phyloP scores from a whole-genome alignment of 1,140 invertebrate genomes.

The honey bee (Apis mellifera) region DNA sequence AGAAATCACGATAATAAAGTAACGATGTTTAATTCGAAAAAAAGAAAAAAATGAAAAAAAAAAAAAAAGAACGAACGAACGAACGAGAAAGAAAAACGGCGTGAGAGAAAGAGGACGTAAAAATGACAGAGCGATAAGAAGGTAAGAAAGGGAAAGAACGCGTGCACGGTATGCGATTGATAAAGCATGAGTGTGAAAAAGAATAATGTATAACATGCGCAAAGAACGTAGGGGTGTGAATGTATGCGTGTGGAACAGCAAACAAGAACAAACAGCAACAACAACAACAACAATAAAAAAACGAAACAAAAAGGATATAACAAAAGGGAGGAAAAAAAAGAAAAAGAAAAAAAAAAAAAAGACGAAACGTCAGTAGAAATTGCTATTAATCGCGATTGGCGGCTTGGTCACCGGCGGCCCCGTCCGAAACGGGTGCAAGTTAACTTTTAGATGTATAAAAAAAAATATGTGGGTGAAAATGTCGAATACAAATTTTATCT shows the following conservation, averaged over 20 bases:
- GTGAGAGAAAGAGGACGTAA: constrained; percentile 51
- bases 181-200: constrained; percentile 21
- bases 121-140: constrained; percentile 51
- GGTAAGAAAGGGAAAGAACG: constrained; percentile 30
- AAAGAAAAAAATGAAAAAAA: neutral
- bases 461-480: constrained; percentile 46
- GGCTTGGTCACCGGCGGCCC: constrained; percentile 71
- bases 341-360: constrained; percentile 40
- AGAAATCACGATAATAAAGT: constrained; percentile 65
- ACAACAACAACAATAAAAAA: constrained; percentile 32
- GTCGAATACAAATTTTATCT: constrained; percentile 64
- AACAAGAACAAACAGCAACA: constrained; percentile 33
- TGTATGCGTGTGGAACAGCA: neutral
- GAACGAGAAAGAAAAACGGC: constrained; percentile 42
- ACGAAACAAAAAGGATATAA: constrained; percentile 14
- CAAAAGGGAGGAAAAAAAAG: constrained; percentile 37
- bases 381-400: constrained; percentile 53
- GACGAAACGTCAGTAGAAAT: constrained; percentile 38
- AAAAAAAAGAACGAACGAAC: constrained; percentile 51
- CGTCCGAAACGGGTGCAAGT: constrained; percentile 76
- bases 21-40: constrained; percentile 15
- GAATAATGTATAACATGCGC: constrained; percentile 13
- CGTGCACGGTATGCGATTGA: constrained; percentile 37
- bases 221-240: constrained; percentile 51
- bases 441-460: constrained; percentile 77